Conservation (phyloP, 2,113 vertebrate genomes). For the Microtus pennsylvanicus region DNA sequence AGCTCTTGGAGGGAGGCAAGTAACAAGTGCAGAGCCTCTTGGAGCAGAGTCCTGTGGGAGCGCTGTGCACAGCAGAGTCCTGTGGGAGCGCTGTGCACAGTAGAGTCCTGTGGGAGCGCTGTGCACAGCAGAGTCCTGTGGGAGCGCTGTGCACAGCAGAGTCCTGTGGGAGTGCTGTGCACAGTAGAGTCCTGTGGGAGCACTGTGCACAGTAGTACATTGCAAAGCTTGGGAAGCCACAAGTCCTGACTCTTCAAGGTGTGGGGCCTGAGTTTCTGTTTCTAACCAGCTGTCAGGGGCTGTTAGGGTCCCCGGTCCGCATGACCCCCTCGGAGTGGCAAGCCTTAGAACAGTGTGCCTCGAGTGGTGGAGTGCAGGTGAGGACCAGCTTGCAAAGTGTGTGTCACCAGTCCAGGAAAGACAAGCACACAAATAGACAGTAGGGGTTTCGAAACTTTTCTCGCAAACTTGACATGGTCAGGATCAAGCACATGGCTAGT, state of each 20-base stretch:
- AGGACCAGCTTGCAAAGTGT: not conserved
- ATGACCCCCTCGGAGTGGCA: not conserved
- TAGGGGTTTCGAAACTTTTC: not conserved
- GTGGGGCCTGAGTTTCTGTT: not conserved
- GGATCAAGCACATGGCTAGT: not conserved
- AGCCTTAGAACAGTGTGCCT: slow-evolving; percentile 11
- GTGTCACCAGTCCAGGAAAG: not conserved
- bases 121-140: no score
- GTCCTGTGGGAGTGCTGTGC: no score
- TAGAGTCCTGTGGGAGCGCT: no score
- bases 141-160: no score
- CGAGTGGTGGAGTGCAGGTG: not conserved
- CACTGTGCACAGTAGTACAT: not conserved
- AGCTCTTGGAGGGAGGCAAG: not conserved
- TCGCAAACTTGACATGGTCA: not conserved
- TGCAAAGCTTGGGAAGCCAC: not conserved
- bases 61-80: no score
- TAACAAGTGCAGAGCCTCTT: not conserved
- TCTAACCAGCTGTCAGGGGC: not conserved
- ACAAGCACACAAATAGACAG: not conserved
- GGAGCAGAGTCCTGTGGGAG: not conserved
- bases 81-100: no score
- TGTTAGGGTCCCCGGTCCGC: not conserved
- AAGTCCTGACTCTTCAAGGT: slow-evolving; percentile 22
- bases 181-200: not conserved